phyloP scores from a whole-genome alignment of 2,888 invertebrate species.

The Phengaris arion region DNA sequence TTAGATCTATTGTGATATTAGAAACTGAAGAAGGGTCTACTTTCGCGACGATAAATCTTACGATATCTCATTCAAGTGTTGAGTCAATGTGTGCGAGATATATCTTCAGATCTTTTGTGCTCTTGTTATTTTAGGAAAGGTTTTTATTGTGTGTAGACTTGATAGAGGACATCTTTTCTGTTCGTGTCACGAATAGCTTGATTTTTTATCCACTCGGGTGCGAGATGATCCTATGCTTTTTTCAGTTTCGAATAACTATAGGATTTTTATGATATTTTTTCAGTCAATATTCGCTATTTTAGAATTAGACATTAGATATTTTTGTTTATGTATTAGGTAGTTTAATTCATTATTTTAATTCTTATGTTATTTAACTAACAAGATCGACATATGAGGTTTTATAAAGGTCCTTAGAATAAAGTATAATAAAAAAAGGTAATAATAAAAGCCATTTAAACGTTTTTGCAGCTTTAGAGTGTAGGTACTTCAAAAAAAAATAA shows the following conservation, averaged over 20 bases:
- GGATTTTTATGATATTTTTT: neutral
- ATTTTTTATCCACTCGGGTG: neutral
- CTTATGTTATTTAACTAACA: no score
- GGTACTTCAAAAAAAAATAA: no score
- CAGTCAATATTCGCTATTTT: no score
- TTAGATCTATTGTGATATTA: neutral
- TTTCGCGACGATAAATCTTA: slow-evolving; percentile 1
- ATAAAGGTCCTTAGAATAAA: no score
- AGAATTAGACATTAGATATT: no score
- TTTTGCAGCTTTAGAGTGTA: no score
- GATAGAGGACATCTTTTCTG: neutral
- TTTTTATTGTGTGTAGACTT: neutral
- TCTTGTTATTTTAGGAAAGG: neutral
- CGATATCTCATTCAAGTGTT: neutral
- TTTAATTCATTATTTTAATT: no score
- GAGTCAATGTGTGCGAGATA: neutral
- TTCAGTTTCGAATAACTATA: neutral
- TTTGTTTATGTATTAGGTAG: no score
- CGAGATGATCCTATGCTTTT: neutral
- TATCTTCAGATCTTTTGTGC: slow-evolving; percentile 1
- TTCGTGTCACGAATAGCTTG: neutral
- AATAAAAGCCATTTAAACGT: no score
- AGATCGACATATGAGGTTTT: no score
- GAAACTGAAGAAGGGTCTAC: slow-evolving; percentile 1
- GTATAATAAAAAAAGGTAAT: no score